Evolutionary conservation across 2,113 vertebrate genomes (phyloP).

Genomic region (Brachypodius melanocephalos): DNA sequence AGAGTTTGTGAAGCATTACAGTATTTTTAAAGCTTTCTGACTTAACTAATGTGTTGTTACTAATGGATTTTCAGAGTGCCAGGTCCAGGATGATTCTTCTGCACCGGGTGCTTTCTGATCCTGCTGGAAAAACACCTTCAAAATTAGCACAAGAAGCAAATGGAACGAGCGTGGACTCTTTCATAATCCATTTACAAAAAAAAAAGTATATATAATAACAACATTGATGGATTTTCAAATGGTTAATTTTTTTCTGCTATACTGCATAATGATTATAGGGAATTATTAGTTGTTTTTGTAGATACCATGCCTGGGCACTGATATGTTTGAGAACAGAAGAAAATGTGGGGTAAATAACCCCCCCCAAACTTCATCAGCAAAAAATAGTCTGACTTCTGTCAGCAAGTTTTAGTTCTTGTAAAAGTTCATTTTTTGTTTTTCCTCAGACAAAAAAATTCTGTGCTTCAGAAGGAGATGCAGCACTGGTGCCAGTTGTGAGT

Average conservation of each 20-base stretch:
- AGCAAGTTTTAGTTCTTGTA: background rate
- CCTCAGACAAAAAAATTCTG: background rate
- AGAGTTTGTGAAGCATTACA: background rate
- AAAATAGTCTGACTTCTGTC: background rate
- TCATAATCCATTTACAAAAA: background rate
- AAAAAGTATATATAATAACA: background rate
- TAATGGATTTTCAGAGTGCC: background rate
- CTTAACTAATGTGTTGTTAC: background rate
- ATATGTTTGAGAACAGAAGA: fast-evolving
- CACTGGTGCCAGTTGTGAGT: background rate
- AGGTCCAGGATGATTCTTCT: background rate
- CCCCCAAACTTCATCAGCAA: background rate
- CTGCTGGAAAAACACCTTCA: background rate
- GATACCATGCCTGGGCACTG: background rate
- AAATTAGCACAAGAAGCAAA: background rate
- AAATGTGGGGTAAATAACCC: background rate
- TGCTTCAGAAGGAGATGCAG: background rate
- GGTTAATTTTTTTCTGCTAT: background rate
- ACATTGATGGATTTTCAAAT: background rate
- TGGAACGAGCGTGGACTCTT: background rate
- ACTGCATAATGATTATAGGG: background rate
- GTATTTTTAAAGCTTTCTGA: background rate
- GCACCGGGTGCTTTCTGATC: background rate
- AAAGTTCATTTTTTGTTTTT: background rate
- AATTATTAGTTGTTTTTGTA: background rate